phyloP scores from a whole-genome alignment of 2,113 vertebrate species.

The Daboia siamensis region DNA sequence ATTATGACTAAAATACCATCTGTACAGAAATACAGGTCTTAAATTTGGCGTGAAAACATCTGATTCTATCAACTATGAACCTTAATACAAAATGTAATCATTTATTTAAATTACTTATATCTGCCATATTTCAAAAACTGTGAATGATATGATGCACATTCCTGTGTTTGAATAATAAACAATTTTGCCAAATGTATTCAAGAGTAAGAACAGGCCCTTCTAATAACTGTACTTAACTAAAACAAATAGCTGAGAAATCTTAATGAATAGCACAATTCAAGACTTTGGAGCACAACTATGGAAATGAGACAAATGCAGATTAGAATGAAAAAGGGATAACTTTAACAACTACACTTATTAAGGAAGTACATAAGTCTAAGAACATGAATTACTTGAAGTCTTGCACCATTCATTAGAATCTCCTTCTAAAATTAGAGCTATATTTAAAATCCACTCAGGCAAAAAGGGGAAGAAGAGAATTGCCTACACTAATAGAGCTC shows the following conservation, averaged over 20 bases:
- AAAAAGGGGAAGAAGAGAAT: constrained; percentile 49
- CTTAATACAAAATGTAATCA: constrained; percentile 38
- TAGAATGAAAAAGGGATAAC: constrained; percentile 20
- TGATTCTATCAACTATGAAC: constrained; percentile 32
- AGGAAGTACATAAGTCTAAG: constrained; percentile 26
- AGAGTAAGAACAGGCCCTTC: constrained; percentile 27
- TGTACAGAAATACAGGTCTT: background rate
- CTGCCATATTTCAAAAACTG: constrained; percentile 44
- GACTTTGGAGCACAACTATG: constrained; percentile 18
- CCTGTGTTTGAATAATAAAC: background rate
- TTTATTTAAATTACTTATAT: constrained; percentile 38
- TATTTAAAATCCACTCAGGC: constrained; percentile 60
- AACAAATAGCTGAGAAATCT: constrained; percentile 21
- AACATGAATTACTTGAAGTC: constrained; percentile 37
- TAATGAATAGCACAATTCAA: constrained; percentile 26
- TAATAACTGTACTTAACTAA: background rate
- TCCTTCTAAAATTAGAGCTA: constrained; percentile 38
- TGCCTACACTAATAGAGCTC: constrained; percentile 40
- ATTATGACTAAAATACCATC: background rate
- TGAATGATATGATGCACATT: background rate
- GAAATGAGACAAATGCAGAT: constrained; percentile 29
- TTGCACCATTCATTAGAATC: constrained; percentile 32
- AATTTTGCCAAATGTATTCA: constrained; percentile 8
- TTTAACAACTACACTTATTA: constrained; percentile 9
- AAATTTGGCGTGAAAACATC: background rate